Evolutionary conservation across 2,113 vertebrate species (phyloP).

Genomic region (Camarhynchus parvulus): DNA sequence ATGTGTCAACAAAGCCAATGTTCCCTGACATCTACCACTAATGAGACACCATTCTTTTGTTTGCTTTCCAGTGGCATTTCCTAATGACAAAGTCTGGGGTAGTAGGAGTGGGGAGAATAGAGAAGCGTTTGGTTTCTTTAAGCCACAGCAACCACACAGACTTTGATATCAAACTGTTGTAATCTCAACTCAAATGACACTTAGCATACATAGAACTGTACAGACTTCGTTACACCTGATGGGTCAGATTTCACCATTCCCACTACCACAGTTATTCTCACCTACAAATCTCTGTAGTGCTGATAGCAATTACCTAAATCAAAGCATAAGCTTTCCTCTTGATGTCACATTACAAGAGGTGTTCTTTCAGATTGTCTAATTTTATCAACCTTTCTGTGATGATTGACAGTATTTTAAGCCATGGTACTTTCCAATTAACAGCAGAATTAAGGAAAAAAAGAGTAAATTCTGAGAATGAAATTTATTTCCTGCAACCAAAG

Average conservation of each 20-base stretch:
- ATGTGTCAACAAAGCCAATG: constrained; percentile 9
- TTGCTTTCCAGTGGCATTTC: constrained; percentile 2
- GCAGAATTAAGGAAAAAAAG: not conserved
- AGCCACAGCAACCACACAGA: not conserved
- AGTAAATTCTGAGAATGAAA: not conserved
- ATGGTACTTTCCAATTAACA: not conserved
- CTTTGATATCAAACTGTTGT: not conserved
- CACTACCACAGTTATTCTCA: not conserved
- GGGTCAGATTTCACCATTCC: not conserved
- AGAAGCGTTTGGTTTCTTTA: not conserved
- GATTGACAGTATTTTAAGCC: not conserved
- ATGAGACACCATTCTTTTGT: constrained; percentile 36
- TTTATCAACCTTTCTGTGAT: not conserved
- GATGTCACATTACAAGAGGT: not conserved
- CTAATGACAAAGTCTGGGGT: not conserved
- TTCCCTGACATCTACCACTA: not conserved
- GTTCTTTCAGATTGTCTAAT: not conserved
- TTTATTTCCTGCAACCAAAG: constrained; percentile 7
- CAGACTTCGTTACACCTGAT: not conserved
- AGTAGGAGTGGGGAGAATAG: not conserved
- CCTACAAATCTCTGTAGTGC: not conserved
- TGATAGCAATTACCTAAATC: not conserved
- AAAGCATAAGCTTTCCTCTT: not conserved
- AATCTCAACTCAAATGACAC: not conserved
- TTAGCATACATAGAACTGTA: not conserved